phyloP scores from a whole-genome alignment of 2,113 vertebrate genomes.

The Prunella himalayana region DNA sequence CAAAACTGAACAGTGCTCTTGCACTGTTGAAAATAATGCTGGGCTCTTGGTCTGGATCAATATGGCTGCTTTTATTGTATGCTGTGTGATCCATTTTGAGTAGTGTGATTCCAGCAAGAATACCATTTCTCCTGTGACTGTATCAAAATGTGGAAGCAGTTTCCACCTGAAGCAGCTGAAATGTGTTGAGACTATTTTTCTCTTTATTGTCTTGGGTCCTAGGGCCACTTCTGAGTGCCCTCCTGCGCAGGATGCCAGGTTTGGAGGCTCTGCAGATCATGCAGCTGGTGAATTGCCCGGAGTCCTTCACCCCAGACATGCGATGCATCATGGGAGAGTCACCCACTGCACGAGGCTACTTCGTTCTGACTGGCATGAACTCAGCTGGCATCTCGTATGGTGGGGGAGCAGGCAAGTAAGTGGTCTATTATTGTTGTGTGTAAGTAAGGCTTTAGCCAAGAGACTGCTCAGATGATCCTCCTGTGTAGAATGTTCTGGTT shows the following conservation, averaged over 20 bases:
- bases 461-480: not conserved
- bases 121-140: not conserved
- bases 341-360: conserved; percentile 83
- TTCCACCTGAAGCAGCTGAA: not conserved
- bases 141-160: not conserved
- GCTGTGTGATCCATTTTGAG: not conserved
- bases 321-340: conserved; percentile 95
- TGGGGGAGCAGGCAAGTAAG: conserved; percentile 94
- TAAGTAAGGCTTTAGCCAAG: not conserved
- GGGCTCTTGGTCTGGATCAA: not conserved
- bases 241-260: conserved; percentile 87
- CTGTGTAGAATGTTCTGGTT: not conserved
- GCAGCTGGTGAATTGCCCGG: conserved; percentile 93
- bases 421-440: not conserved
- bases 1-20: not conserved
- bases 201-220: not conserved
- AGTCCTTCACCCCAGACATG: conserved; percentile 96
- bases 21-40: not conserved
- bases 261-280: conserved; percentile 88
- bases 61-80: not conserved
- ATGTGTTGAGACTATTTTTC: not conserved
- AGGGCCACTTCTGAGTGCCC: conserved; percentile 89
- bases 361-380: conserved; percentile 93
- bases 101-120: not conserved
- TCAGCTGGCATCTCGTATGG: conserved; percentile 89